Base-by-base conservation (phyloP, 2,888 invertebrate species). In the Torymus auratus region DNA sequence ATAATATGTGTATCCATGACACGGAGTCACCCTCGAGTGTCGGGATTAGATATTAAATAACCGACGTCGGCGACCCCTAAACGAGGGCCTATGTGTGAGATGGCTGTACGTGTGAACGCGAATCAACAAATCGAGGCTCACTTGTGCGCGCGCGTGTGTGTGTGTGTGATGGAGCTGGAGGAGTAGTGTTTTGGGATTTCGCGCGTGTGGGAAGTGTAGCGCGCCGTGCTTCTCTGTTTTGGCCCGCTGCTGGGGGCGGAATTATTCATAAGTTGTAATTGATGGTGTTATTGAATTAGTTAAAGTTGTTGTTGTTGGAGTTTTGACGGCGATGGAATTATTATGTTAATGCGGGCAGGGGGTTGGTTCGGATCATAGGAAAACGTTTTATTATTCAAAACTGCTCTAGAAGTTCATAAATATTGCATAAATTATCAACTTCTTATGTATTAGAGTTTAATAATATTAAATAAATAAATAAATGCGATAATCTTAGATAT, bases 21-120 rank as follows among this genome's bases (percentile, higher is more conserved):
- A 7, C 87, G 83, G 84, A 85, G 86, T 84, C 86, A 85, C 86
- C 88, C 88, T 88, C 86, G 86, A 88, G 87, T 87, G 85, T 83
- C 84, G 78, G 89, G 89, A 89, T 90, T 90, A 89, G 85, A 89
- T 89, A 90, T 90, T 89, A 90, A 90, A 90, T 90, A 89, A 90
- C 89, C 89, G 87, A 88, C 86, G 85, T 85, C 86, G 83, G 85
- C 82, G 28, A 52, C 78, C 71, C 71, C 56, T 53, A 28, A 28
- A 28, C 23, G 23, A 23, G 52, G 50, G 5, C 14, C 15, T 11
- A 14, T 50, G n/a, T 53, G 28, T 56, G 17, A 53, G 28, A 64
- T 56, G 50, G 50, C 23, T 64, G 58, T 76, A 75, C 80, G 75
- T 80, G 80, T 76, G 80, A 80, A 76, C 80, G 28, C 28, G 75